Evolutionary conservation across 2,888 invertebrate species (phyloP), one percentile per base, ranked within the genome.

Genomic region (Noctua comes): DNA sequence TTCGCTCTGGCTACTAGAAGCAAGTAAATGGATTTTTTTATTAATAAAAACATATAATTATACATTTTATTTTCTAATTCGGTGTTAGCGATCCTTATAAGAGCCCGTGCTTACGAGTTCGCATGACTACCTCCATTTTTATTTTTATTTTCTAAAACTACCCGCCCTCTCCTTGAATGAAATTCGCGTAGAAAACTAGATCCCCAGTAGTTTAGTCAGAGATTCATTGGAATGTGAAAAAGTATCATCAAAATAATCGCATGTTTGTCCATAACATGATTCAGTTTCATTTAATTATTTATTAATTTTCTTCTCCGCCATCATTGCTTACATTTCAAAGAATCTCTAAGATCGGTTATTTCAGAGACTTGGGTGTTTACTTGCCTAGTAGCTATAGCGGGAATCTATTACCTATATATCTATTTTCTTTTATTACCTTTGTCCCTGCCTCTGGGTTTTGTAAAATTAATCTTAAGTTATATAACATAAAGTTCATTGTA

Each of bases 1-100:
- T 96, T 96, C 97, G 97, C 96, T 96, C 94, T 97, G 96, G 97
- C 96, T 97, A 97, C 96, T 96, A 97, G 97, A 96, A 96, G 96
- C 96, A 97, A 97, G 96, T 97, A 96, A 96, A 92, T 95, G 93
- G 88, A 88, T 90, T 91, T 88, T 91, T 88, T 90, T 90, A 91
- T 89, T 83, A 88, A 90, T 82, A 75, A 80, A 62, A 72, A 68
- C 76, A 79, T 77, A 83, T 71, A 75, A 86, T 82, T 79, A 82
- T 82, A 71, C 51, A 75, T 82, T 86, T 71, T 86, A 64, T 73
- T 82, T 85, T 76, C 76, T 90, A 88, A 91, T 86, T 96, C 92
- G 93, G 88, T 96, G 96, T 96, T 96, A 96, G 96, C 88, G 88
- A 80, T 89, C 91, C 92, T 91, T 93, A 43, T 91, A 87, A 86